Evolutionary conservation across 2,797 vertebrate genomes (phyloP).

Genomic region (Spatula versicolor): DNA sequence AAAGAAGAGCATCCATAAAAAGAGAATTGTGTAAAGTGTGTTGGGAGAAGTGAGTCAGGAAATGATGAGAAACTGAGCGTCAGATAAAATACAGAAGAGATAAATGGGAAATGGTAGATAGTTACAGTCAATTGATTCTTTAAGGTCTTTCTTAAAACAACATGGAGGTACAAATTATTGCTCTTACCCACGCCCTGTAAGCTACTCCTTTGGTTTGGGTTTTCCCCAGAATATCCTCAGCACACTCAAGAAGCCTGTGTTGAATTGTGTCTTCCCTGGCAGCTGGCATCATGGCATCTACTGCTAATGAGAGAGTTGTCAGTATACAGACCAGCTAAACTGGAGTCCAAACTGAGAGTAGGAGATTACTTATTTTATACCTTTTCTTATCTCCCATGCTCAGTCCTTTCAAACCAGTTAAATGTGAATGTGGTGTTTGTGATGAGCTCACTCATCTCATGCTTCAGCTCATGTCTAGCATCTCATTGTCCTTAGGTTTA

Average conservation of each 20-base stretch:
- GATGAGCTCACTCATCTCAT: not conserved
- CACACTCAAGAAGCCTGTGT: not conserved
- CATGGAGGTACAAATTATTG: not conserved
- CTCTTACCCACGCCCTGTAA: not conserved
- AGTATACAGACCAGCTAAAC: not conserved
- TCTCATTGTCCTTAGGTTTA: not conserved
- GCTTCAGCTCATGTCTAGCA: not conserved
- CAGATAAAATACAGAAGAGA: not conserved
- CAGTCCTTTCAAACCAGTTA: not conserved
- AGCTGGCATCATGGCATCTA: too few species aligned
- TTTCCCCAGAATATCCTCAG: not conserved
- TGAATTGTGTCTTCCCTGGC: too few species aligned
- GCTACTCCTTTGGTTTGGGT: not conserved
- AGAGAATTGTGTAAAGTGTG: not conserved
- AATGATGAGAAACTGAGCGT: not conserved
- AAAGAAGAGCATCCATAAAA: not conserved
- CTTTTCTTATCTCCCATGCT: not conserved
- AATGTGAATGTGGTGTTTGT: not conserved
- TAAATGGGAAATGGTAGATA: not conserved
- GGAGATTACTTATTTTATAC: not conserved
- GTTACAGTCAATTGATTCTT: not conserved
- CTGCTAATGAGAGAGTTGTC: not conserved
- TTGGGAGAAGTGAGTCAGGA: not conserved
- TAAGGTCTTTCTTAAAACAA: not conserved
- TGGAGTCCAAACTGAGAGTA: not conserved